A percentile compares a stretch with the other conserved stretches of the same genome.
Evolutionary conservation across 2,888 invertebrate species (phyloP).

Genomic region (Molorchus minor): DNA sequence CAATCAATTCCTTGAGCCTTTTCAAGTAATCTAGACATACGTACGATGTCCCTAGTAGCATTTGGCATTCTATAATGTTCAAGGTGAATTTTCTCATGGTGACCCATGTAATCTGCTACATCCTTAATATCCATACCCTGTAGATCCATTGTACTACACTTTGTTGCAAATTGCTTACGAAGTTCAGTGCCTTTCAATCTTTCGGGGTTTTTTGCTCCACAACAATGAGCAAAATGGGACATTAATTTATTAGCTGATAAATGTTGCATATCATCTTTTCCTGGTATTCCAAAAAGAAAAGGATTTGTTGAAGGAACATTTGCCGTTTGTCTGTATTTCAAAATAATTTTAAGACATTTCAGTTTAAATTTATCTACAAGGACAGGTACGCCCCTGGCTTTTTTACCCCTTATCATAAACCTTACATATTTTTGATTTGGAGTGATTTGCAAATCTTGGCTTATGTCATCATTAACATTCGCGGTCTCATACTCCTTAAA

Average conservation of each 20-base stretch:
- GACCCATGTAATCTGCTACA: no score
- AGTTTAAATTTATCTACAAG: conserved; percentile 13
- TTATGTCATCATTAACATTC: conserved; percentile 9
- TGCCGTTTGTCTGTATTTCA: conserved; percentile 20
- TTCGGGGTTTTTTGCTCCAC: conserved; percentile 24
- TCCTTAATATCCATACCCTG: no score
- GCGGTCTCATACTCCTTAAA: conserved; percentile 15
- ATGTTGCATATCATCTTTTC: conserved; percentile 16
- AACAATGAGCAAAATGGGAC: conserved; percentile 32
- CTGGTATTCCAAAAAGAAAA: conserved; percentile 26
- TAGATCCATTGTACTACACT: no score
- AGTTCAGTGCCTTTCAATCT: conserved; percentile 17
- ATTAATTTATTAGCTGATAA: conserved; percentile 42
- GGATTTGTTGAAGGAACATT: conserved; percentile 23
- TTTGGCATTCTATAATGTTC: no score
- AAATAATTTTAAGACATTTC: conserved; percentile 10
- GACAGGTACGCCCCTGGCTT: conserved; percentile 19
- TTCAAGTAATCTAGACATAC: no score
- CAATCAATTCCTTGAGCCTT: no score
- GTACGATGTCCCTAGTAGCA: no score
- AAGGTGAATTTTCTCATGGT: no score
- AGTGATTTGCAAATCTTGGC: neutral
- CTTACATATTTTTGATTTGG: conserved; percentile 12
- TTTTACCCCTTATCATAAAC: conserved; percentile 28
- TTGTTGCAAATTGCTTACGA: no score